phyloP scores from a whole-genome alignment of 2,797 vertebrate genomes.

The Poecilia wingei region DNA sequence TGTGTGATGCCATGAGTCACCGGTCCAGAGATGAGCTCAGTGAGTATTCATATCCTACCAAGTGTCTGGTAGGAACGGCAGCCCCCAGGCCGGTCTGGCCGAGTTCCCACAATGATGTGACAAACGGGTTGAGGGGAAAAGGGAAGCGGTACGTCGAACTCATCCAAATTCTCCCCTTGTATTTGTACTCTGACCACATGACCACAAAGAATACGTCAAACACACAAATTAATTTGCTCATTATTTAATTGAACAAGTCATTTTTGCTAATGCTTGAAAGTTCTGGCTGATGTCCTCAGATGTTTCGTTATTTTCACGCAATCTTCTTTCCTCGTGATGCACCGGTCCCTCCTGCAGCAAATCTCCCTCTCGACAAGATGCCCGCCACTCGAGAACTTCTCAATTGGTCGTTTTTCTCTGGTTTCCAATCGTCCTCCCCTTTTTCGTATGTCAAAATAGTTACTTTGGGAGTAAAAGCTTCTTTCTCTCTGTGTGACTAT shows the following conservation, averaged over 20 bases:
- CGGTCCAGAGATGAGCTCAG: slow-evolving; percentile 72
- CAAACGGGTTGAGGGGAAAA: slow-evolving; percentile 12
- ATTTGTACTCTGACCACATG: not conserved
- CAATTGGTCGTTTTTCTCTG: not conserved
- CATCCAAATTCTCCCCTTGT: not conserved
- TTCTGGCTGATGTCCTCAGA: not conserved
- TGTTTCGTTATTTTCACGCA: not conserved
- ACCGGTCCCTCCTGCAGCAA: not conserved
- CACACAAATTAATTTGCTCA: not conserved
- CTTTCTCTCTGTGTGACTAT: not conserved
- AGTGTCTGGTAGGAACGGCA: slow-evolving; percentile 27
- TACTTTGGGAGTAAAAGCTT: not conserved
- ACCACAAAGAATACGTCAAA: not conserved
- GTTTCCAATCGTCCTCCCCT: not conserved
- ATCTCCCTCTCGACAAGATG: not conserved
- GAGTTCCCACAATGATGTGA: slow-evolving; percentile 43
- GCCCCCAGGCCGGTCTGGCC: slow-evolving; percentile 54
- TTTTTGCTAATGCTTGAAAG: not conserved
- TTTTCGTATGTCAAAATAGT: not conserved
- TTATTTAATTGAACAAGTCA: not conserved
- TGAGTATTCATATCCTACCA: slow-evolving; percentile 69
- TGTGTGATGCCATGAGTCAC: slow-evolving; percentile 55
- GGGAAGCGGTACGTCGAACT: not conserved
- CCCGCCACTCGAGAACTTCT: not conserved
- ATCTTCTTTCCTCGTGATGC: not conserved